Conservation (phyloP, 2,888 invertebrate species). For the Caenorhabditis doughertyi region DNA sequence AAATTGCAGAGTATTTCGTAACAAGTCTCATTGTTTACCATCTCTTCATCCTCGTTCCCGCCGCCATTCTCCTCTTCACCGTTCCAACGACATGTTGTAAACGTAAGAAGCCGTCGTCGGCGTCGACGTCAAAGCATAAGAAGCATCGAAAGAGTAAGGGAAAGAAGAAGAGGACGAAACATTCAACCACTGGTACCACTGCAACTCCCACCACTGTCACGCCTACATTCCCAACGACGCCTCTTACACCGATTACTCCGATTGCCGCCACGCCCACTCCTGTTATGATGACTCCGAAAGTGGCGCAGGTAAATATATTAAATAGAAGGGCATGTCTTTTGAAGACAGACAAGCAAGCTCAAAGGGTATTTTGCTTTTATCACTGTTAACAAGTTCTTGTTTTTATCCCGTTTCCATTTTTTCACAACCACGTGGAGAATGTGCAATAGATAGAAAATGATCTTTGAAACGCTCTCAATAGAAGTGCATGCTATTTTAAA, state of each 20-base stretch:
- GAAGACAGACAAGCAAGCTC: too few species aligned
- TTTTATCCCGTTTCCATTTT: too few species aligned
- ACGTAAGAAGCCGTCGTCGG: neutral
- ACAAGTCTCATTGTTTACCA: slow-evolving; percentile 44
- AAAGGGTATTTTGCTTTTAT: too few species aligned
- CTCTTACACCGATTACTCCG: slow-evolving; percentile 2
- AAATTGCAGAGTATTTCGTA: slow-evolving; percentile 41
- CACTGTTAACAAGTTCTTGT: too few species aligned
- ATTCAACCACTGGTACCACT: neutral
- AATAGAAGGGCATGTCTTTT: too few species aligned
- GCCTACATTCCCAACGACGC: neutral
- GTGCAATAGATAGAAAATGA: too few species aligned
- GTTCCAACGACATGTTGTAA: slow-evolving; percentile 8
- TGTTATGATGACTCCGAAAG: neutral
- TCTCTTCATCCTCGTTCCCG: slow-evolving; percentile 17
- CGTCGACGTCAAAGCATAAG: neutral
- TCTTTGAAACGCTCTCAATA: too few species aligned
- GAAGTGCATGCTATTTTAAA: too few species aligned
- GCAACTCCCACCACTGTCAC: neutral
- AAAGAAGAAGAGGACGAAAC: slow-evolving; percentile 4
- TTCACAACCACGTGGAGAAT: too few species aligned
- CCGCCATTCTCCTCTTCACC: neutral
- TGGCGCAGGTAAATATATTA: too few species aligned
- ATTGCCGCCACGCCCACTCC: neutral
- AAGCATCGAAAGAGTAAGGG: slow-evolving; percentile 6